Base-by-base conservation (phyloP, 1,140 invertebrate species). In the Temnothorax longispinosus region DNA sequence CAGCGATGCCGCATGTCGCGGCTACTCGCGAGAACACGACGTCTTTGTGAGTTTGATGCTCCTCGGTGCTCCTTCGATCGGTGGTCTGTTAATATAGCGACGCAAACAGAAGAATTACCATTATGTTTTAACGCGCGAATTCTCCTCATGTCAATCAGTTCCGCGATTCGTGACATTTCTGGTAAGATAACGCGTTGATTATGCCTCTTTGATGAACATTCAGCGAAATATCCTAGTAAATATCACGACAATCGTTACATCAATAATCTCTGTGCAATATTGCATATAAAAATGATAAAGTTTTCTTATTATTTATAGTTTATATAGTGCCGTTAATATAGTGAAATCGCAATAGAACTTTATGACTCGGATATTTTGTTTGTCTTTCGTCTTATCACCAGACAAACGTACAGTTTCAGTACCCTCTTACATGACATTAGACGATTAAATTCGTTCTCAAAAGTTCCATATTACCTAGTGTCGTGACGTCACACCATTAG, bases 401-500 rank as follows among this genome's bases (percentile, higher is more conserved):
- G 4, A 15, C 44, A 32, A 32, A 71, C 18, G 11, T 32, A 3
- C 69, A 71, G 41, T 47, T 74, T 81, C 41, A 75, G 47, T 71
- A 78, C 38, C 56, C 67, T 86, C 58, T 78, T 67, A 50, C 69
- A 72, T 69, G 62, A 71, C 50, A 58, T 76, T 47, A 41, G 71
- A 80, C 76, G 62, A 88, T 88, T 81, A 88, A 50, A 54, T 8
- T 71, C 27, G 11, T 52, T 78, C 38, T 76, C 85, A 38, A 50
- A 72, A 77, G 32, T 71, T 47, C 44, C 21, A 65, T 54, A 35
- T 62, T 65, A 87, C 65, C 35, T 13, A 60, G 62, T 87, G 27
- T 71, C 78, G 86, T 74, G 86, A 88, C 69, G 56, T 64, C 62
- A 71, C 47, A 27, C 54, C 69, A 85, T 82, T 87, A 87, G 35